Evolutionary conservation across 2,888 invertebrate species (phyloP), one percentile per base, ranked within the genome.

Genomic region (Colletes collaris): DNA sequence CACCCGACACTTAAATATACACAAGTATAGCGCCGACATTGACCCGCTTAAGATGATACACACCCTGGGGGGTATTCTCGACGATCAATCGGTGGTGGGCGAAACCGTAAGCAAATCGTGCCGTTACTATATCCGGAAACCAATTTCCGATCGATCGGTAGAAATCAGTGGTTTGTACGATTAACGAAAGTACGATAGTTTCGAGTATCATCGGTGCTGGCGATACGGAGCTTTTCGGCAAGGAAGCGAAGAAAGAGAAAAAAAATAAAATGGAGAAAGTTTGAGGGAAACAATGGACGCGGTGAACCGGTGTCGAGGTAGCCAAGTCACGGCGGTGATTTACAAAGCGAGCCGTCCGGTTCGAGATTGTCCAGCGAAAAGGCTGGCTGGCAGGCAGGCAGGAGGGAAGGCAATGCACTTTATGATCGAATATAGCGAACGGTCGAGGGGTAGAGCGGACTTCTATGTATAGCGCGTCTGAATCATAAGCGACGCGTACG

Each of bases 371-470:
- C 79, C 75, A 62, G 85, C 71, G 85, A 80, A 83, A 83, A 86
- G 83, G 74, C 73, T 76, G 77, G 63, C 16, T 65, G 65, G 65
- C 52, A 44, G 66, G 56, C 70, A 81, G 70, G 64, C 66, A 73
- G 81, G 53, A 76, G 82, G 84, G 85, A 89, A 89, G 88, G 86
- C 89, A 85, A 86, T 87, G 88, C 87, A 90, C 88, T 88, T 90
- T 89, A 87, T 84, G 90, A 90, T 89, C 88, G 88, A 89, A 89
- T 87, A 87, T 87, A 88, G 81, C 76, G 79, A 75, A 73, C 76
- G 78, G 84, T 37, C 80, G 83, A 72, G 82, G 86, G 82, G 84
- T 83, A 82, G 70, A 79, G 80, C 72, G 8, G 83, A 83, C 83
- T 79, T 84, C 88, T 87, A 86, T 87, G 85, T 86, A 88, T 89